Percentiles rank a stretch among this genome's conserved stretches.
Conservation (phyloP, 2,888 invertebrate species). For the Harpalus rubripes region DNA sequence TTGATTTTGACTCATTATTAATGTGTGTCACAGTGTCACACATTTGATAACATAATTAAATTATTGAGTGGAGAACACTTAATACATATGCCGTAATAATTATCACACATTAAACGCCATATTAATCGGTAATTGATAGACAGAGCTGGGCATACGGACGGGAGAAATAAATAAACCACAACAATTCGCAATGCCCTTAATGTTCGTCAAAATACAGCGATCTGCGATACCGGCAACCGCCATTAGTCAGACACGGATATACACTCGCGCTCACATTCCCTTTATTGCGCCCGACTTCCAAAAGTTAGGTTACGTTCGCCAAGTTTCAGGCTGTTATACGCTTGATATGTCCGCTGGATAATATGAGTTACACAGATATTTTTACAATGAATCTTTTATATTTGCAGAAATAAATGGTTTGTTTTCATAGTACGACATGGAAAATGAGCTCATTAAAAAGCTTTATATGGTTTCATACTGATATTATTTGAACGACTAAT, state of each 20-base stretch:
- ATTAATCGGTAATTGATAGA: slow-evolving; percentile 31
- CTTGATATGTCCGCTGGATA: slow-evolving; percentile 14
- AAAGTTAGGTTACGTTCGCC: slow-evolving; percentile 17
- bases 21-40: too few relatives aligned
- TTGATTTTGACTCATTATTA: too few relatives aligned
- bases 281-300: slow-evolving; percentile 24
- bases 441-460: background rate
- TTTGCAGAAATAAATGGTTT: slow-evolving; percentile 8
- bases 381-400: background rate
- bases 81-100: background rate
- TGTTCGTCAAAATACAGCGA: slow-evolving; percentile 2
- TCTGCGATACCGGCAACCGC: slow-evolving; percentile 6
- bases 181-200: background rate
- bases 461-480: background rate
- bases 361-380: slow-evolving; percentile 6
- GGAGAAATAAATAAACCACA: slow-evolving; percentile 17
- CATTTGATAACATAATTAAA: background rate
- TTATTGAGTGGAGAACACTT: background rate
- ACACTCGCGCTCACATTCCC: slow-evolving; percentile 37
- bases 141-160: background rate
- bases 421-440: background rate
- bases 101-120: background rate
- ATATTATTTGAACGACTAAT: background rate
- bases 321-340: slow-evolving; percentile 6
- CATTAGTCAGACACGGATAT: slow-evolving; percentile 40